Conservation (phyloP, 2,113 vertebrate genomes). For the Panthera leo region DNA sequence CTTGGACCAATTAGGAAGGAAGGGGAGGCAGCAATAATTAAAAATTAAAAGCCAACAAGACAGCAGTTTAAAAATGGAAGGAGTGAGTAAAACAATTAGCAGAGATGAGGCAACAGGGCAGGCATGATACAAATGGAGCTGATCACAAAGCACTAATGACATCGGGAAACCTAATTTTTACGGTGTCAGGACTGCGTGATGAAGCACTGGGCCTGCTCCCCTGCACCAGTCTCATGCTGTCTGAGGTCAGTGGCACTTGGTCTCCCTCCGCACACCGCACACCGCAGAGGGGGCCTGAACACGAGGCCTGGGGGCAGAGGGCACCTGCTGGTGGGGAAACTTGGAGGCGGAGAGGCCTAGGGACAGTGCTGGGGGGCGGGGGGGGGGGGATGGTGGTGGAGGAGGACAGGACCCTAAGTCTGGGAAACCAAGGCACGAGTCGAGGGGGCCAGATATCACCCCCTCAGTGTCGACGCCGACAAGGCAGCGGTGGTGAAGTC, state of each 20-base stretch:
- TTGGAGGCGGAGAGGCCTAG: background rate
- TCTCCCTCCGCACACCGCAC: conserved; percentile 54
- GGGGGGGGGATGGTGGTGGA: no score
- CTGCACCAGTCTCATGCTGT: conserved; percentile 72
- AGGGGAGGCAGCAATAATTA: conserved; percentile 83
- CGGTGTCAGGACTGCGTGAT: conserved; percentile 86
- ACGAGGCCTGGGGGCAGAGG: background rate
- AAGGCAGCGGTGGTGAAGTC: background rate
- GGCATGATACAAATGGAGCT: conserved; percentile 84
- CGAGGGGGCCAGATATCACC: background rate
- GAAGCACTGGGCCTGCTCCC: conserved; percentile 81
- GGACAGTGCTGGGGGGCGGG: background rate
- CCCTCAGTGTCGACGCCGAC: background rate
- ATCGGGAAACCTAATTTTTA: conserved; percentile 85
- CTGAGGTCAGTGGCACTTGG: conserved; percentile 63
- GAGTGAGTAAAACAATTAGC: conserved; percentile 85
- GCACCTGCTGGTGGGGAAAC: no score
- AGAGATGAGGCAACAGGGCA: conserved; percentile 77
- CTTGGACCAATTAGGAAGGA: conserved; percentile 61
- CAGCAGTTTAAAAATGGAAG: conserved; percentile 87
- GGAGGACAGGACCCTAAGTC: background rate
- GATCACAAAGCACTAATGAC: conserved; percentile 86
- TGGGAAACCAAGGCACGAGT: background rate
- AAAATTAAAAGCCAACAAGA: conserved; percentile 86
- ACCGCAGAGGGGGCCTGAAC: background rate